Evolutionary conservation across 92 coral and sea anemone genomes (phyloP).

Genomic region (Epizoanthus scotinus): DNA sequence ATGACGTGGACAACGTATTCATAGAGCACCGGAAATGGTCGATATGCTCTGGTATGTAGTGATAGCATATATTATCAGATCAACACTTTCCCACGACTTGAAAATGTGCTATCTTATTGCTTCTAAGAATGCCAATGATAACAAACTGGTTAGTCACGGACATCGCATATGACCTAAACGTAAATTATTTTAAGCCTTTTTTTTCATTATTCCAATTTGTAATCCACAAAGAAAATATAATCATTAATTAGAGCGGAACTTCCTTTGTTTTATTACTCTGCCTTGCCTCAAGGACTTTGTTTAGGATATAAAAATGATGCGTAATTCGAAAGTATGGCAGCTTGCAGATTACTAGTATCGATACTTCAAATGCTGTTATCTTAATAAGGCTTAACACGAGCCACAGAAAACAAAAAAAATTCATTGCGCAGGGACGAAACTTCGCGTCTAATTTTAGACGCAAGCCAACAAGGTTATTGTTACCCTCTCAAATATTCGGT

Average conservation of each 20-base stretch:
- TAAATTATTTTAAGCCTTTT: not conserved
- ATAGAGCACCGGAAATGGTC: conserved; percentile 32
- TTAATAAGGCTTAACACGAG: too few species aligned
- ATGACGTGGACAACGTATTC: conserved; percentile 16
- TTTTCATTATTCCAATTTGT: not conserved
- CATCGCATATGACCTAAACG: too few species aligned
- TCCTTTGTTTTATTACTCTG: not conserved
- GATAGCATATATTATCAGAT: conserved; percentile 33
- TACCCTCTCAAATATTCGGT: too few species aligned
- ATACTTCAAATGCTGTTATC: conserved; percentile 8
- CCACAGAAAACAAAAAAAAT: too few species aligned
- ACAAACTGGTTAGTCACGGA: conserved; percentile 11
- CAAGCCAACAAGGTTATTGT: too few species aligned
- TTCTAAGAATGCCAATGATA: not conserved
- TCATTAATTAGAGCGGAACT: not conserved
- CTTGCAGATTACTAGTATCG: not conserved
- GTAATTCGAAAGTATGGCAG: not conserved
- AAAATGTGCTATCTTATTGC: not conserved
- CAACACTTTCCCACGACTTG: conserved; percentile 33
- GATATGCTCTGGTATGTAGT: conserved; percentile 24
- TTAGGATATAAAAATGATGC: not conserved
- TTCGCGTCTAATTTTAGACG: too few species aligned
- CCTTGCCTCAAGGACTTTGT: not conserved
- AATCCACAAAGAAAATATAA: not conserved
- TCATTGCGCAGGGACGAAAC: too few species aligned